Evolutionary conservation across 37 sponge, comb jelly and placozoan species (phyloP), one percentile per base, ranked within the genome.

Genomic region (Halichondria panicea): DNA sequence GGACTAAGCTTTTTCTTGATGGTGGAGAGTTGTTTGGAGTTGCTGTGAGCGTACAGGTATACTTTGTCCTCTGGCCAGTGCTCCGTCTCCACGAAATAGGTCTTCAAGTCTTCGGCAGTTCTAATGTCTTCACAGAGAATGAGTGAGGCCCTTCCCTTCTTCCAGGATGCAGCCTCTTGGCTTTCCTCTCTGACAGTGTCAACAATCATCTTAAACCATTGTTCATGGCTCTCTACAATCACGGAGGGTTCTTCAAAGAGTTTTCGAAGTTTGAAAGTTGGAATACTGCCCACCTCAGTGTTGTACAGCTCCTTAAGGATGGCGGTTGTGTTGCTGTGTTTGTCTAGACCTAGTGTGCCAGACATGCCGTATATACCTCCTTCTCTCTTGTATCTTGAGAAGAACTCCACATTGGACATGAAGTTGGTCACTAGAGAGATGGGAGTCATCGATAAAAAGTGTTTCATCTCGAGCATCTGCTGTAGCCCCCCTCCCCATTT

Each of bases 391-490:
- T 61, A 75, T 37, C 76, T 6, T 41, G 7, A 25, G 38, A 75
- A 75, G 37, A 61, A 60, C 34, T 25, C 76, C 18, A 75, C 42
- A 36, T 75, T 27, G 5, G 76, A 70, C 52, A 70, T 44, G 55
- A 70, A 70, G 38, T 70, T 70, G 15, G 71, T 70, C 5, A 70
- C 71, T 61, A 75, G 28, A 52, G 76, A 75, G 50, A 75, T 59
- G 31, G 76, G 48, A 27, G 50, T 75, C 25, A 75, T 4, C 3
- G 12, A 2, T 30, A 75, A 64, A 30, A 39, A 9, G 33, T 75
- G 76, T 40, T 75, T 75, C 76, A 75, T 59, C 48, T 75, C 63
- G 6, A 75, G 63, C 63, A 75, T 62, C 31, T 75, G 76, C 30
- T 70, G 71, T 8, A 70, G 33, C 31, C 71, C 71, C 8, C 55